Conservation (phyloP, 2,888 invertebrate species). For the Cartodere bifasciata region DNA sequence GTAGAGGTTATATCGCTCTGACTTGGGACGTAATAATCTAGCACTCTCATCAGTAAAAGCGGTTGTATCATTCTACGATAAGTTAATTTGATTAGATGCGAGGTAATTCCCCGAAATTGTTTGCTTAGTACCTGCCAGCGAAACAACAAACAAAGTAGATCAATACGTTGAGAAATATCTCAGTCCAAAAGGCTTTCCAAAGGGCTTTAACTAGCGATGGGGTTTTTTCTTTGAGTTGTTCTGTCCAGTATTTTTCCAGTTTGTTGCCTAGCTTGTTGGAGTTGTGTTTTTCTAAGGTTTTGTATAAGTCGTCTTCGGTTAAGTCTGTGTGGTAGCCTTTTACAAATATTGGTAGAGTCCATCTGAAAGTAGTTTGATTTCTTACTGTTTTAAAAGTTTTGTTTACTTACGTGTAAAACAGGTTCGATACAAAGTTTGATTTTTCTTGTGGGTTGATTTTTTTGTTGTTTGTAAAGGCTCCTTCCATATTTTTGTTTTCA, state of each 20-base stretch:
- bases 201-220: conserved; percentile 24
- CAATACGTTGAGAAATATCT: conserved; percentile 21
- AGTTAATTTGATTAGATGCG: too few species aligned
- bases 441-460: conserved; percentile 6
- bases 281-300: conserved; percentile 35
- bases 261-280: conserved; percentile 34
- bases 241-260: conserved; percentile 30
- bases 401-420: conserved; percentile 6
- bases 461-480: neutral
- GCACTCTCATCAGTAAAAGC: conserved; percentile 21
- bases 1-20: conserved; percentile 15
- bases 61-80: conserved; percentile 24
- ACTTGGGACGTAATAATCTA: conserved; percentile 21
- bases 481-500: conserved; percentile 6
- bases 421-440: conserved; percentile 1
- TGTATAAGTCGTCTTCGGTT: conserved; percentile 38
- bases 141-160: conserved; percentile 22
- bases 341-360: conserved; percentile 38
- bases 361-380: too few species aligned
- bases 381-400: too few species aligned
- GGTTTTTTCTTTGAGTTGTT: conserved; percentile 19
- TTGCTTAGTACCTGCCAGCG: conserved; percentile 22
- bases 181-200: conserved; percentile 24
- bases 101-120: too few species aligned
- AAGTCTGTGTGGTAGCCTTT: conserved; percentile 38